A percentile compares a stretch with the other conserved stretches of the same genome.
phyloP scores from a whole-genome alignment of 2,797 vertebrate species.

The Mormyrus hasselquistii region DNA sequence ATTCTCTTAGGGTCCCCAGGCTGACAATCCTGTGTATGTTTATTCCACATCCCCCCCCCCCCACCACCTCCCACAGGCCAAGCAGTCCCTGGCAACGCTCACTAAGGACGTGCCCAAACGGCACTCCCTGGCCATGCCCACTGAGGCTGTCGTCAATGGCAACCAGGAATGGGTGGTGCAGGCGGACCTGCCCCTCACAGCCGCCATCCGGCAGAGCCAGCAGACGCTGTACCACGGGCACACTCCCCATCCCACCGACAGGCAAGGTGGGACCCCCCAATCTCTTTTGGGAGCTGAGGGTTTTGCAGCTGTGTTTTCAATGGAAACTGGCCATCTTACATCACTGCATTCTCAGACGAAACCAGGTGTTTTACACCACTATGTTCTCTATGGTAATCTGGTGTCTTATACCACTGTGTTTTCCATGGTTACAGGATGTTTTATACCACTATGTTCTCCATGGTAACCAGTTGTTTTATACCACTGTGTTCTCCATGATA shows the following conservation, averaged over 20 bases:
- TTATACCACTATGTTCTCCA: neutral
- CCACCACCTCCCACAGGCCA: slow-evolving; percentile 67
- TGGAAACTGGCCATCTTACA: neutral
- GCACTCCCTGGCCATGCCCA: slow-evolving; percentile 92
- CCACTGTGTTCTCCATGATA: neutral
- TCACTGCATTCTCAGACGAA: neutral
- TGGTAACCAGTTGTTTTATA: neutral
- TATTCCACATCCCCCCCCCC: slow-evolving; percentile 28
- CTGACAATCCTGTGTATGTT: neutral
- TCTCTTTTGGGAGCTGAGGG: neutral
- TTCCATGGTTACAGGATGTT: neutral
- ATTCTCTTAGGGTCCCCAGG: neutral
- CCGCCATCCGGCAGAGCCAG: slow-evolving; percentile 96
- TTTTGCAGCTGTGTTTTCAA: neutral
- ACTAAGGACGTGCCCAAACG: slow-evolving; percentile 97
- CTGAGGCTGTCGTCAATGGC: slow-evolving; percentile 89
- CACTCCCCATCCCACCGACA: slow-evolving; percentile 78
- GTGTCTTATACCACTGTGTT: neutral
- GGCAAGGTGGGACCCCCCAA: slow-evolving; percentile 75
- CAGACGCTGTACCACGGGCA: slow-evolving; percentile 90
- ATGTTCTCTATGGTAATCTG: neutral
- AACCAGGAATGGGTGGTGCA: slow-evolving; percentile 99
- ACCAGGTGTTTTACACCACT: neutral
- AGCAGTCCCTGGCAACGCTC: slow-evolving; percentile 92
- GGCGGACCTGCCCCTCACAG: slow-evolving; percentile 90